A percentile compares a stretch with the other conserved stretches of the same genome.
Evolutionary conservation across 1,140 invertebrate genomes (phyloP).

Genomic region (Drosophila parvula): DNA sequence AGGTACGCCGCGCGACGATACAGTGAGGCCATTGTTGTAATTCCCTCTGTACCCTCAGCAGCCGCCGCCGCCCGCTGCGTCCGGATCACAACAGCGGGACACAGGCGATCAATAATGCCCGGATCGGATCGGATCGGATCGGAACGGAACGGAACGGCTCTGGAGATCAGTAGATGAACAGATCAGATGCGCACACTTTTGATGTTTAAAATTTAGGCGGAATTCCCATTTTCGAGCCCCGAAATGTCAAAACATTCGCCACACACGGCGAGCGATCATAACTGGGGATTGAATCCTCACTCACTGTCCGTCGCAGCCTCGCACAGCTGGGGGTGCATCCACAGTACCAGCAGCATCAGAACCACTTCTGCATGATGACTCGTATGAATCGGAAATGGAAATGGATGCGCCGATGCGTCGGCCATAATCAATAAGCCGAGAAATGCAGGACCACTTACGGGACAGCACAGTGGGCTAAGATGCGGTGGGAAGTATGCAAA

Average conservation of each 20-base stretch:
- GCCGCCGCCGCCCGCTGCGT: conserved; percentile 57
- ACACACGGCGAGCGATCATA: conserved; percentile 56
- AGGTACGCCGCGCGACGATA: conserved; percentile 70
- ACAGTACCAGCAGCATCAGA: conserved; percentile 5
- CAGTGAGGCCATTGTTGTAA: conserved; percentile 65
- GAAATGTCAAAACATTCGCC: conserved; percentile 56
- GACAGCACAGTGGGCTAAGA: conserved; percentile 31
- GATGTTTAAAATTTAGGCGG: conserved; percentile 40
- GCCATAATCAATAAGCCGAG: conserved; percentile 76
- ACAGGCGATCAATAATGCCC: conserved; percentile 73
- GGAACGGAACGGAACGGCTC: not conserved
- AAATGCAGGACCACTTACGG: conserved; percentile 61
- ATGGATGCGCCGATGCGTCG: conserved; percentile 61
- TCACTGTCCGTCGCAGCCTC: conserved; percentile 21
- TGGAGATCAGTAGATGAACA: conserved; percentile 21
- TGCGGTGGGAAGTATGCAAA: not conserved
- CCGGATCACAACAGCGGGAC: conserved; percentile 78
- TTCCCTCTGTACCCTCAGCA: not conserved
- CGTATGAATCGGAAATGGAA: conserved; percentile 72
- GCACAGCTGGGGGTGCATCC: conserved; percentile 40
- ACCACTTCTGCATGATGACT: conserved; percentile 56
- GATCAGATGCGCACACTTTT: conserved; percentile 35
- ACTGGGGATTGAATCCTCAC: conserved; percentile 59
- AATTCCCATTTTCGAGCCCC: conserved; percentile 25
- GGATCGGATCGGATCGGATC: conserved; percentile 43